Percentiles rank a stretch among this genome's conserved stretches.
These are phyloP conservation scores for Sminthopsis crassicaudata DNA, from an alignment of 2,113 vertebrate species.

Conservation along the genomic window DNA sequence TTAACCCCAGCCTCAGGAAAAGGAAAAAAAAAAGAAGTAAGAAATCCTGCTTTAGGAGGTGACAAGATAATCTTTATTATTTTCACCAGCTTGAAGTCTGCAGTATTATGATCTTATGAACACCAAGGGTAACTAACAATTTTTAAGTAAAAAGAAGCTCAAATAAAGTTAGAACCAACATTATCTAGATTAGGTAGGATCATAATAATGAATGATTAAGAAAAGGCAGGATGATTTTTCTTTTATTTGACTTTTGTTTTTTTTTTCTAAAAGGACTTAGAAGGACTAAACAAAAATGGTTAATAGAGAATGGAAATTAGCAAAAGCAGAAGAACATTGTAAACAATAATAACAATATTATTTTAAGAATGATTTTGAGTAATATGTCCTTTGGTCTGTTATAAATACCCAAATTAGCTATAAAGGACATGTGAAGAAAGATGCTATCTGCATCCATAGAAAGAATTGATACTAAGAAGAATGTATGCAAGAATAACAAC, in stretches of 20 bases:
- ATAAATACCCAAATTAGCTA: neutral
- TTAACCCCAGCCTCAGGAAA: too few species aligned
- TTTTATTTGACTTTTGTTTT: slow-evolving; percentile 2
- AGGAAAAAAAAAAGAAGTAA: too few species aligned
- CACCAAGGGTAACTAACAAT: neutral
- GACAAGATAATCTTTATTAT: neutral
- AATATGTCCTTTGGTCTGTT: neutral
- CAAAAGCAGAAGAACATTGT: neutral
- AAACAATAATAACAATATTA: neutral
- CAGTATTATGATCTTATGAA: neutral
- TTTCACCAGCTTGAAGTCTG: neutral
- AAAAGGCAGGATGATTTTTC: neutral
- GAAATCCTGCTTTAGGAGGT: neutral
- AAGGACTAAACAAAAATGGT: neutral
- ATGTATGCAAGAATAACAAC: neutral
- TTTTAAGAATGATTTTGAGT: neutral
- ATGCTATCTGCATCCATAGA: neutral
- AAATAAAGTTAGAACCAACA: neutral
- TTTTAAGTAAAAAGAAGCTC: neutral
- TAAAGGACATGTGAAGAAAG: neutral
- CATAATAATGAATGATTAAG: neutral
- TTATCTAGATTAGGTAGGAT: neutral
- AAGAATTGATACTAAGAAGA: neutral
- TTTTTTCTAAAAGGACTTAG: neutral
- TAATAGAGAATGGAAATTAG: neutral